Percentiles rank a stretch among this genome's conserved stretches.
phyloP scores from a whole-genome alignment of 2,888 invertebrate genomes.

The Andrena chrysosceles region DNA sequence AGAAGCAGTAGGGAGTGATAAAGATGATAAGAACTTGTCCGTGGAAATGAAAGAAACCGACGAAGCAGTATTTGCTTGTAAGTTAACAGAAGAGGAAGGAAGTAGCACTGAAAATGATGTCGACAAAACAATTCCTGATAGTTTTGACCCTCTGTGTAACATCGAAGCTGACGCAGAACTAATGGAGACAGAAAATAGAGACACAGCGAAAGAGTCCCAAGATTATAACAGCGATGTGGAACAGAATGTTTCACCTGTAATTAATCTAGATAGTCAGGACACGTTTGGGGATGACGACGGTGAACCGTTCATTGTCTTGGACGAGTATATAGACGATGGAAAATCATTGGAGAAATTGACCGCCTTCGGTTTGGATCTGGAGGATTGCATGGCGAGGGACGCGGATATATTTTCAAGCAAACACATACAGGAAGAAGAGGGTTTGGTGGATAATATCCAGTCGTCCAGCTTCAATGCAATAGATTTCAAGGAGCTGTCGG shows the following conservation, averaged over 20 bases:
- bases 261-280: neutral
- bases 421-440: neutral
- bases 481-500: conserved; percentile 28
- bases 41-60: neutral
- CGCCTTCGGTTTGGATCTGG: conserved; percentile 11
- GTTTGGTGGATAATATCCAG: neutral
- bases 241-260: neutral
- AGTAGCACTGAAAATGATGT: neutral
- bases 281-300: conserved; percentile 16
- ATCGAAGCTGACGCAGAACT: neutral
- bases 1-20: neutral
- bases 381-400: conserved; percentile 44
- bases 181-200: neutral
- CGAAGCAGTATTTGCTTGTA: neutral
- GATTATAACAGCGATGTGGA: neutral
- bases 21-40: neutral
- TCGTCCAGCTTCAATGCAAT: conserved; percentile 10
- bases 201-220: neutral
- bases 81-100: neutral
- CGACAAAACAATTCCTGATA: neutral
- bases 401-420: conserved; percentile 16
- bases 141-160: neutral
- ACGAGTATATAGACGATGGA: conserved; percentile 43
- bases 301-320: conserved; percentile 44
- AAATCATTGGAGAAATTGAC: conserved; percentile 24